Evolutionary conservation across 2,797 vertebrate genomes (phyloP).

Genomic region (Rhincodon typus): DNA sequence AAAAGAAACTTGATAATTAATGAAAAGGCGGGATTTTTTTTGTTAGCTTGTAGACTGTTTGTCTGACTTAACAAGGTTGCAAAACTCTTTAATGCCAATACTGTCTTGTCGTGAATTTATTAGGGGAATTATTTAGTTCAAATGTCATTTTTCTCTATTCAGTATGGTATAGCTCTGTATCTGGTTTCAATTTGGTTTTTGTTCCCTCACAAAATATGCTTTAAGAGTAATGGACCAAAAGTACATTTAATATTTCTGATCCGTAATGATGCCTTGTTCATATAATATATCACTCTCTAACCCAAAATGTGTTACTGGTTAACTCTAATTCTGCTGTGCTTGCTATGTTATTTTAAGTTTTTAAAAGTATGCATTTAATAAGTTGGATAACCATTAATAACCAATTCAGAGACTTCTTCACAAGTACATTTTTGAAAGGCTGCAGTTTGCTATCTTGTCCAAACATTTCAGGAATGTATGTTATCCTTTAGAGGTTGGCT

Average conservation of each 20-base stretch:
- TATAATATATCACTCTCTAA: not conserved
- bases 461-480: not conserved
- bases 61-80: not conserved
- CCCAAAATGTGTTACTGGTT: conserved; percentile 8
- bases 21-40: conserved; percentile 19
- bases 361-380: not conserved
- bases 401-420: not conserved
- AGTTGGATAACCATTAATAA: not conserved
- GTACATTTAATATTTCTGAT: conserved; percentile 20
- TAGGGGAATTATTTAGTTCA: not conserved
- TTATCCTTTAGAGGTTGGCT: not conserved
- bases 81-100: not conserved
- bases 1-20: conserved; percentile 29
- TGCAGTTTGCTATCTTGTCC: not conserved
- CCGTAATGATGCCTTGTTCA: conserved; percentile 6
- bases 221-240: not conserved
- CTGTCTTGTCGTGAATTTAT: not conserved
- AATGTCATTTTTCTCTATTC: not conserved
- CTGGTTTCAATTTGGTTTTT: conserved; percentile 15
- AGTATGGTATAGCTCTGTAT: not conserved
- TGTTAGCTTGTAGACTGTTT: not conserved
- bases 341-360: conserved; percentile 6
- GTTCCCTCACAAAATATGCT: not conserved
- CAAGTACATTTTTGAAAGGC: not conserved
- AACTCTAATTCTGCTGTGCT: not conserved